Conservation (phyloP, 92 coral and sea anemone species). For the Meandrina meandrites region DNA sequence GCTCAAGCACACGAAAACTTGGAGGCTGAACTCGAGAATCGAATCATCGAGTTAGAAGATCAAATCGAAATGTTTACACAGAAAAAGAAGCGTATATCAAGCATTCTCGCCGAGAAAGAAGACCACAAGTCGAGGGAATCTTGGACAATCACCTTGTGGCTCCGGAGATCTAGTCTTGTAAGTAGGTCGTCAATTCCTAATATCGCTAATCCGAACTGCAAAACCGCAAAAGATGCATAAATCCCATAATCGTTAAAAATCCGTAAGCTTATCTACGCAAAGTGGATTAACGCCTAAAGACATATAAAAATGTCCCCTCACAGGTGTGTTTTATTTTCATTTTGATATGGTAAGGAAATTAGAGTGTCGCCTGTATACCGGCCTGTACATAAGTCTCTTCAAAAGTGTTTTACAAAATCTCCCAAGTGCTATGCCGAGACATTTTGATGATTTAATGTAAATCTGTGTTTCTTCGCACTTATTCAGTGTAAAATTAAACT, state of each 20-base stretch:
- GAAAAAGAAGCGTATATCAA: constrained; percentile 34
- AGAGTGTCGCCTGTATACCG: neutral
- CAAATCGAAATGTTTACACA: constrained; percentile 43
- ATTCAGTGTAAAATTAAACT: neutral
- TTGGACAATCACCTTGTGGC: constrained; percentile 12
- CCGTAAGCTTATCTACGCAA: constrained; percentile 4
- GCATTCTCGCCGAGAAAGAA: constrained; percentile 37
- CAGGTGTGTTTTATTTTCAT: neutral
- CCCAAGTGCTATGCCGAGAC: neutral
- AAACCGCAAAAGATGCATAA: neutral
- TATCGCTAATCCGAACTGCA: neutral
- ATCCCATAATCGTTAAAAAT: neutral
- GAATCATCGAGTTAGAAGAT: constrained; percentile 63
- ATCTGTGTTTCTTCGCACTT: neutral
- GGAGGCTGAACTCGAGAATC: constrained; percentile 45
- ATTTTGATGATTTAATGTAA: neutral
- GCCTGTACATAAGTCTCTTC: neutral
- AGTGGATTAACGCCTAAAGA: constrained; percentile 9
- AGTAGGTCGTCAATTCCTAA: neutral
- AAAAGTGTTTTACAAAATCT: neutral
- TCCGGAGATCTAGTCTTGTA: constrained; percentile 14
- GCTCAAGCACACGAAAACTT: constrained; percentile 46
- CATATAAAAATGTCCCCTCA: neutral
- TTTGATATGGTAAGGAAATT: neutral
- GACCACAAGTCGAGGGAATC: constrained; percentile 22